These are phyloP conservation scores for Petrophora chlorosata DNA, from an alignment of 2,888 invertebrate genomes.

Conservation along the genomic window DNA sequence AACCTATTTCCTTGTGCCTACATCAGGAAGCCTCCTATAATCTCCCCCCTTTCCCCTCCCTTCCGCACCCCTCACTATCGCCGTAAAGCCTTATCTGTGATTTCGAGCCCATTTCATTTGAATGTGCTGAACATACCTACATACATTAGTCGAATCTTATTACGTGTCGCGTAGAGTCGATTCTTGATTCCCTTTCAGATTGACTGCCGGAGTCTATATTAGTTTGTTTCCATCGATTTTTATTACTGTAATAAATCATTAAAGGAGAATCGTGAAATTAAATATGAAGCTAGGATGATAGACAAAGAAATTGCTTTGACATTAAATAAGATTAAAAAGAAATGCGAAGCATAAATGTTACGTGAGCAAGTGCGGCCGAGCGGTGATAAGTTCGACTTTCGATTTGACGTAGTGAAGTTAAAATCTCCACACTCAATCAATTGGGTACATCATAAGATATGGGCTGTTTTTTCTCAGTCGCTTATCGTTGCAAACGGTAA, in stretches of 20 bases:
- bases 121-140: constrained; percentile 67
- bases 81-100: constrained; percentile 75
- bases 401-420: no score
- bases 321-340: no score
- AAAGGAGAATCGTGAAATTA: background rate
- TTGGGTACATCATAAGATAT: no score
- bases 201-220: background rate
- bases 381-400: no score
- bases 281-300: background rate
- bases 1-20: constrained; percentile 25
- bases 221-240: background rate
- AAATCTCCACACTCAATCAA: no score
- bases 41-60: constrained; percentile 27
- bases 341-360: background rate
- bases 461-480: no score
- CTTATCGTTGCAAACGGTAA: no score
- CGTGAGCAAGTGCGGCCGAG: no score
- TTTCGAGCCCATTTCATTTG: constrained; percentile 80
- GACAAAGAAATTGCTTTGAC: background rate
- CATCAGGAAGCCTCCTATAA: constrained; percentile 32
- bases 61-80: constrained; percentile 54
- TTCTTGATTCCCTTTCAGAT: constrained; percentile 29
- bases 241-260: constrained; percentile 1
- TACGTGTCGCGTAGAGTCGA: constrained; percentile 25
- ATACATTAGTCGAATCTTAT: constrained; percentile 53